A percentile compares a stretch with the other conserved stretches of the same genome.
These are phyloP conservation scores for Andrena praecox DNA, from an alignment of 2,888 invertebrate genomes.

Conservation along the genomic window DNA sequence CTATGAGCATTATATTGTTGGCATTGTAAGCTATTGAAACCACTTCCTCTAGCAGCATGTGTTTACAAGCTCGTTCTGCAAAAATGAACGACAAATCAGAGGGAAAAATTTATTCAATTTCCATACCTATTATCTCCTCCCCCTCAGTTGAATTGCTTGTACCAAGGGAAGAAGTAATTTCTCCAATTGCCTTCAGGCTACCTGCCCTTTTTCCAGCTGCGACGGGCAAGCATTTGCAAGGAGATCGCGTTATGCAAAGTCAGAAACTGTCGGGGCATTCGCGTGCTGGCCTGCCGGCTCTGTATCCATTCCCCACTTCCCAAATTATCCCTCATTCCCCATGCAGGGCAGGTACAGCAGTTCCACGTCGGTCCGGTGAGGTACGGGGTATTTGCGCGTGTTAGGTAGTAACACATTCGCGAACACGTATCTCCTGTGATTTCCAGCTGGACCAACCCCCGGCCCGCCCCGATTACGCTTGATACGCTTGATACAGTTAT, in stretches of 20 bases:
- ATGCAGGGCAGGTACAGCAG: background rate
- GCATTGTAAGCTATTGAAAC: too few species aligned
- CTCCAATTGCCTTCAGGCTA: background rate
- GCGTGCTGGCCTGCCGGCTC: background rate
- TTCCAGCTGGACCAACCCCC: conserved; percentile 14
- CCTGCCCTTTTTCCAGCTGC: background rate
- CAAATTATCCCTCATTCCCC: conserved; percentile 22
- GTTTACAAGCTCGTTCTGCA: too few species aligned
- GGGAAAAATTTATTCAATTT: too few species aligned
- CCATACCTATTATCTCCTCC: too few species aligned
- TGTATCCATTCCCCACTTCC: conserved; percentile 19
- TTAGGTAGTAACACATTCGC: conserved; percentile 7
- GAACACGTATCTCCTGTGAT: conserved; percentile 17
- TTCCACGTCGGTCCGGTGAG: background rate
- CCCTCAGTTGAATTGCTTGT: too few species aligned
- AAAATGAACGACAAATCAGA: too few species aligned
- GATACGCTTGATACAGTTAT: conserved; percentile 29
- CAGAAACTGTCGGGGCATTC: background rate
- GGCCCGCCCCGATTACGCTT: background rate
- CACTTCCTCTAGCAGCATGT: too few species aligned
- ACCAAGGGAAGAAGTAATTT: too few species aligned
- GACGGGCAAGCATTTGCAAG: background rate
- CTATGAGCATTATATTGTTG: too few species aligned
- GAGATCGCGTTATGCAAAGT: background rate
- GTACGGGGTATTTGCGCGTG: conserved; percentile 4